Evolutionary conservation across 2,888 invertebrate species (phyloP).

Genomic region (Ditula angustiorana): DNA sequence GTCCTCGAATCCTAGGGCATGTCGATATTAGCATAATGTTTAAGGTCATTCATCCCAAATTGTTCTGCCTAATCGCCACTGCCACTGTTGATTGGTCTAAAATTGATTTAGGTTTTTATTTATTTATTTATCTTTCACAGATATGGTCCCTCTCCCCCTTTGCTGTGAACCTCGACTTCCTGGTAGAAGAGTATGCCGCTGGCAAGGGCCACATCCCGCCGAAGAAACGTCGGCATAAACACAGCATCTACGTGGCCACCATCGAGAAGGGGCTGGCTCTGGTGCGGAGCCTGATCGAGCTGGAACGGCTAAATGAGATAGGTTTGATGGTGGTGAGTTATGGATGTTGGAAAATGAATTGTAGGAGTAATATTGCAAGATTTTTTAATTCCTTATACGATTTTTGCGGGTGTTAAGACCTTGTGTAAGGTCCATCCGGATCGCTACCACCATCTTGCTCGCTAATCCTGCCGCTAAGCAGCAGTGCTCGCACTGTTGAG

Average conservation of each 20-base stretch:
- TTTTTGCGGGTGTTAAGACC: not conserved
- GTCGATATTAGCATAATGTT: no score
- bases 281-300: slow-evolving; percentile 93
- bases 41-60: no score
- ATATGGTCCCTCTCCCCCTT: slow-evolving; percentile 94
- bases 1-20: no score
- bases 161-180: slow-evolving; percentile 93
- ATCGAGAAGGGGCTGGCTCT: slow-evolving; percentile 97
- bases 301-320: slow-evolving; percentile 89
- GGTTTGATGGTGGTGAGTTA: slow-evolving; percentile 88
- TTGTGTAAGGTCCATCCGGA: no score
- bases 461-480: no score
- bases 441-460: no score
- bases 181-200: slow-evolving; percentile 98
- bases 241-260: slow-evolving; percentile 95
- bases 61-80: no score
- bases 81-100: no score
- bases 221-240: slow-evolving; percentile 89
- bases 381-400: not conserved
- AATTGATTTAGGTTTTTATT: no score
- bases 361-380: not conserved
- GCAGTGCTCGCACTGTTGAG: no score
- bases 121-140: slow-evolving; percentile 83
- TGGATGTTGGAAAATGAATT: not conserved
- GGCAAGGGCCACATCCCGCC: slow-evolving; percentile 96